A percentile compares a stretch with the other conserved stretches of the same genome.
Evolutionary conservation across 1,140 invertebrate species (phyloP).

Genomic region (Trichonephila clavata): DNA sequence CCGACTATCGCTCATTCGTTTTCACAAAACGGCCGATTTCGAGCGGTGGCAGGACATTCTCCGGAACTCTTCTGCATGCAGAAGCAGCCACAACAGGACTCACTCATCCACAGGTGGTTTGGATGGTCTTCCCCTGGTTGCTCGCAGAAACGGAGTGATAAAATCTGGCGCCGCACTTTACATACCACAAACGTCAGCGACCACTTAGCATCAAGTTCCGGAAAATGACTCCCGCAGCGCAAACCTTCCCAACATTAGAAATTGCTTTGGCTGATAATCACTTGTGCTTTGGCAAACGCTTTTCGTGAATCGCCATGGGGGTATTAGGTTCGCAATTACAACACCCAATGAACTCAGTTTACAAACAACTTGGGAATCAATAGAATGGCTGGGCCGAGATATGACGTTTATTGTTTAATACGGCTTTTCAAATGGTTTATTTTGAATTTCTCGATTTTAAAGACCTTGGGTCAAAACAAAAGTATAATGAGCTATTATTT

Average conservation of each 20-base stretch:
- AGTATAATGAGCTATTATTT: too few species aligned
- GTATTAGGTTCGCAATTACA: not conserved
- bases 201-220: slow-evolving; percentile 49
- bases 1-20: too few species aligned
- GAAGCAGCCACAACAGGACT: not conserved
- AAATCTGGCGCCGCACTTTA: slow-evolving; percentile 68
- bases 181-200: slow-evolving; percentile 38
- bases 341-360: not conserved
- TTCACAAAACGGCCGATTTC: not conserved
- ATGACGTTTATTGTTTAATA: too few species aligned
- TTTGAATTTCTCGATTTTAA: not conserved
- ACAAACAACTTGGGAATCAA: not conserved
- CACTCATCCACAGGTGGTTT: slow-evolving; percentile 56
- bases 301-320: not conserved
- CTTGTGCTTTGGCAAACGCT: not conserved
- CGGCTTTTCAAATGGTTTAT: too few species aligned
- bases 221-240: slow-evolving; percentile 1
- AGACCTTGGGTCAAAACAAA: too few species aligned
- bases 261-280: not conserved
- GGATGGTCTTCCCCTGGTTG: not conserved
- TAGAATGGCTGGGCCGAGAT: not conserved
- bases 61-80: not conserved
- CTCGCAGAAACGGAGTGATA: slow-evolving; percentile 37
- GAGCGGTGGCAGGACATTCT: not conserved
- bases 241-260: not conserved